Conservation (phyloP, 2,888 invertebrate genomes). For the Sarcophaga carnaria region DNA sequence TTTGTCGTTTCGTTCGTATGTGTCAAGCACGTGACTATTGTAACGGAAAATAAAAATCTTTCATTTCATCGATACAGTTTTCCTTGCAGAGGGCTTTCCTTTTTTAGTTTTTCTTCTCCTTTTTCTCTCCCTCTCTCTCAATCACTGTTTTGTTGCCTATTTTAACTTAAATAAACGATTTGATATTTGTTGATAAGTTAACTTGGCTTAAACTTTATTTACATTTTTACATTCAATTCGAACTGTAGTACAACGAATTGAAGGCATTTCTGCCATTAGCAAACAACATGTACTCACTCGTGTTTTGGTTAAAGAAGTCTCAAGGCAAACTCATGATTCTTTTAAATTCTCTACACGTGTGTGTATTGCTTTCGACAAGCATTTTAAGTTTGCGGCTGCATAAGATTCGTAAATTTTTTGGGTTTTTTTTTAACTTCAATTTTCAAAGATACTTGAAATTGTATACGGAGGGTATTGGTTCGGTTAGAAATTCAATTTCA, state of each 20-base stretch:
- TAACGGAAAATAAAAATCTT: slow-evolving; percentile 60
- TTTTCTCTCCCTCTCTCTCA: background rate
- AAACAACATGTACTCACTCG: background rate
- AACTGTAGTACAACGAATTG: background rate
- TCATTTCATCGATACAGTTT: slow-evolving; percentile 50
- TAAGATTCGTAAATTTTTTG: slow-evolving; percentile 23
- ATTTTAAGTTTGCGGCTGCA: slow-evolving; percentile 50
- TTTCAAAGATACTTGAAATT: background rate
- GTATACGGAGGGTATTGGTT: slow-evolving; percentile 6
- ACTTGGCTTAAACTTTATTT: background rate
- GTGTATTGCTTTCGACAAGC: slow-evolving; percentile 29
- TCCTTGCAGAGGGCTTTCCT: background rate
- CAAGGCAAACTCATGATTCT: background rate
- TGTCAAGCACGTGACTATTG: slow-evolving; percentile 65
- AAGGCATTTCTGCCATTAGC: too few relatives aligned
- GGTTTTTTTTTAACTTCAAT: slow-evolving; percentile 19
- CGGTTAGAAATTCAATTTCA: background rate
- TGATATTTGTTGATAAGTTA: background rate
- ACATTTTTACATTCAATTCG: background rate
- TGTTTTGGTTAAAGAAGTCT: background rate
- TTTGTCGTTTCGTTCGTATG: slow-evolving; percentile 50
- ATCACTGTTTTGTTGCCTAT: background rate
- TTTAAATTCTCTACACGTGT: background rate
- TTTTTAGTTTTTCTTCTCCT: background rate
- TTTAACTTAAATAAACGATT: background rate